Base-by-base conservation (phyloP, 2,888 invertebrate genomes). In the Adelognathus sp. region DNA sequence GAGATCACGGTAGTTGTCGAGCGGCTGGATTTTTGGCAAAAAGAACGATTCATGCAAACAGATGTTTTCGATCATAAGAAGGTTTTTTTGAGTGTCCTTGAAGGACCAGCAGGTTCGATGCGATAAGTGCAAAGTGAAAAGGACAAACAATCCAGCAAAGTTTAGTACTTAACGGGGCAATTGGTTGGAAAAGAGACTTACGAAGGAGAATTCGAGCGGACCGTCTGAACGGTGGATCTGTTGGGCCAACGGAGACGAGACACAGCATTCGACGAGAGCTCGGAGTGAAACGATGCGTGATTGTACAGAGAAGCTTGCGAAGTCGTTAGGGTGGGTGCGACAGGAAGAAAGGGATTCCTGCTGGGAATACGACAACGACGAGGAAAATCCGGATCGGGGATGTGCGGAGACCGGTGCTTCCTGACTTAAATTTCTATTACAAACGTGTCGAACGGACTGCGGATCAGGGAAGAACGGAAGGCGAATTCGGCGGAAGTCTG, bases 401-500 rank as follows among this genome's bases (percentile, higher is more conserved):
- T 44, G 60, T 33, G 60, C 50, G 33, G 39, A n/a, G n/a, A 4
- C 29, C 33, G 6, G 46, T 56, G 39, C 50, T 63, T 77, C 56
- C 60, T 50, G 61, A 31, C 63, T 73, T 61, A 16, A 77, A 77
- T 69, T n/a, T 46, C 11, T 66, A 36, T 4, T 29, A 29, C 39
- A 56, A 58, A 73, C 77, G 73, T 69, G 56, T 58, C 69, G 63
- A 73, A 63, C 33, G 67, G 73, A 29, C 66, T 58, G 58, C 58
- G 67, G 72, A n/a, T n/a, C n/a, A 46, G 29, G 11, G 72, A 67
- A n/a, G 16, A 44, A 33, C 33, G 64, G 54, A 58, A 81, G 67
- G 50, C n/a, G n/a, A n/a, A 60, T 66, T 33, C 67, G 4, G 63
- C 61, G 58, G 77, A 78, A 73, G 74, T 64, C 50, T 74, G 58